Base-by-base conservation (phyloP, 2,888 invertebrate species). In the Drosophila melanosoma region DNA sequence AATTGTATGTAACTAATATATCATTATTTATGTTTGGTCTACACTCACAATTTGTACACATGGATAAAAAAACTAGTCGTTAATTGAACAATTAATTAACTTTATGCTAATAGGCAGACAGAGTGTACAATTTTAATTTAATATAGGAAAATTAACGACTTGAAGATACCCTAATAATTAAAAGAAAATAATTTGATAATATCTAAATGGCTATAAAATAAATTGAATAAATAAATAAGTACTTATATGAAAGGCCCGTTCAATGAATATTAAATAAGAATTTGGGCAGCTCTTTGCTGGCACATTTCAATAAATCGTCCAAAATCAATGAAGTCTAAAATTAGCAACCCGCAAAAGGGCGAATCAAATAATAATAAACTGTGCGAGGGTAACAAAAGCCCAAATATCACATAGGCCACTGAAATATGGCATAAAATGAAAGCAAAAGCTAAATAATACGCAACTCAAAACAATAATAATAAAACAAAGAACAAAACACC, bases 241-340 rank as follows among this genome's bases (percentile, higher is more conserved):
- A 15, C 40, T 8, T 20, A 12, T 15, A 40, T 15, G 29, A 56
- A 20, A 40, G 20, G 20, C n/a, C 15, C 12, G 38, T 11, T 29
- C 32, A 40, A 57, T 57, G 29, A 33, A 42, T 33, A 20, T 15
- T 11, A 32, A 8, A 57, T 57, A 4, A 2, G 29, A 68, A 66
- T 66, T 70, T 64, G 48, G 67, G 67, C 64, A 77, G 69, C 61
- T 48, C 36, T 38, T 48, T 38, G 36, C 38, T 35, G 42, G 26
- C 29, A 54, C 63, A 79, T 71, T 75, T 67, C 80, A 68, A 87
- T 87, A 89, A 87, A 84, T 87, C 81, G 79, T 67, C 72, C 70
- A 70, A 75, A 87, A 74, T 80, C 85, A 87, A 89, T 87, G 87
- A 80, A 76, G 85, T 87, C 81, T 87, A 87, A 87, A 87, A 87